Evolutionary conservation across 2,797 vertebrate species (phyloP).

Genomic region (Spinus olivaceus): DNA sequence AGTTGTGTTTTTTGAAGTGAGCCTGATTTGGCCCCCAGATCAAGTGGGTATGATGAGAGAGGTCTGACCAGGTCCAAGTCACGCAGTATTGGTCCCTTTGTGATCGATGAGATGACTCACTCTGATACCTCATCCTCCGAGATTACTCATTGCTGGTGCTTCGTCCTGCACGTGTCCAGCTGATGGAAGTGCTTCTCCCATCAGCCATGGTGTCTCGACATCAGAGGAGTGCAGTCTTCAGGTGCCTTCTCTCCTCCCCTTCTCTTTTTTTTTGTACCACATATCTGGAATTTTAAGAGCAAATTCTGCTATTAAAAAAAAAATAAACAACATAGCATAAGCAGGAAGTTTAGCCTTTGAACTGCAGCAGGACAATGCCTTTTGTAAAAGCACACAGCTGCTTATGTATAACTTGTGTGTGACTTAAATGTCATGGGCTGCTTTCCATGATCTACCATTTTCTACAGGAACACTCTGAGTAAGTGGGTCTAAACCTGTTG

Average conservation of each 20-base stretch:
- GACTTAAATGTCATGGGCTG: background rate
- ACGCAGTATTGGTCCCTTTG: fast-evolving
- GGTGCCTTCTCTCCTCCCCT: background rate
- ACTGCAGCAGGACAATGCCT: background rate
- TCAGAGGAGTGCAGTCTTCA: background rate
- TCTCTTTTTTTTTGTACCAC: background rate
- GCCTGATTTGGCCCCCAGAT: background rate
- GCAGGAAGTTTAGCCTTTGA: background rate
- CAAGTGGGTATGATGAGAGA: fast-evolving
- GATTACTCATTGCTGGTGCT: background rate
- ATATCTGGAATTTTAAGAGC: background rate
- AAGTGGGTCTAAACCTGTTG: background rate
- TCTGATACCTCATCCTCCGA: background rate
- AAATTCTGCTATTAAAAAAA: background rate
- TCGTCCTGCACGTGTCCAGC: background rate
- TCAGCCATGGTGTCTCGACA: fast-evolving
- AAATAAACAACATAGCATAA: background rate
- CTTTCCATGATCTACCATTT: background rate
- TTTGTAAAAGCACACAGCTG: background rate
- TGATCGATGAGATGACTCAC: background rate
- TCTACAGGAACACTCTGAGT: background rate
- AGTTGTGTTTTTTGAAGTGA: background rate
- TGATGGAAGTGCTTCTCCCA: background rate
- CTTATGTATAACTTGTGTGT: fast-evolving
- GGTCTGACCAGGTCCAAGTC: background rate